Evolutionary conservation across 2,797 vertebrate species (phyloP).

Genomic region (Microtus agrestis): DNA sequence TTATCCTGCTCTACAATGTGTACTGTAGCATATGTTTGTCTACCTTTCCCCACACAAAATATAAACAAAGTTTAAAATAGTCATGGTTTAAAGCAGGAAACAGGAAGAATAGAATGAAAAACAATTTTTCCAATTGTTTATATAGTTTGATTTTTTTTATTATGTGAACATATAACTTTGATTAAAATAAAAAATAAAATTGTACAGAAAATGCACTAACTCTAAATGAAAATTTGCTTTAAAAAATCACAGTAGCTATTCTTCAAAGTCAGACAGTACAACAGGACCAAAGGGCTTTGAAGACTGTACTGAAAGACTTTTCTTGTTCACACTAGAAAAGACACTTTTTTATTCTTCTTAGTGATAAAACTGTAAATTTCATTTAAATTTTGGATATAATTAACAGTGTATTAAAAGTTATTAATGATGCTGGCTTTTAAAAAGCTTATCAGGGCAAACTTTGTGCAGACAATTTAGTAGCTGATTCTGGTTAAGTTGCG

Average conservation of each 20-base stretch:
- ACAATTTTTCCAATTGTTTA: not conserved
- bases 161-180: not conserved
- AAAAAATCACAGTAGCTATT: not conserved
- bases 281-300: not conserved
- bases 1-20: not conserved
- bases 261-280: not conserved
- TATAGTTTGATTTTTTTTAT: not conserved
- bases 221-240: constrained; percentile 33
- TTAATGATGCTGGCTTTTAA: not conserved
- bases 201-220: not conserved
- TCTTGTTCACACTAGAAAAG: not conserved
- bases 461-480: constrained; percentile 6
- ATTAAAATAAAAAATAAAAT: constrained; percentile 21
- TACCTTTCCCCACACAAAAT: not conserved
- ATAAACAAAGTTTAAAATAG: not conserved
- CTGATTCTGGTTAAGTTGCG: not conserved
- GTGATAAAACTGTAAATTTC: constrained; percentile 7
- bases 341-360: constrained; percentile 6
- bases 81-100: not conserved
- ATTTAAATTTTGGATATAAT: constrained; percentile 5
- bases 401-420: not conserved
- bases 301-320: not conserved
- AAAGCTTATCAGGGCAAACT: not conserved
- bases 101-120: not conserved
- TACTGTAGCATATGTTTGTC: not conserved